These are phyloP conservation scores for Darevskia mixta DNA, from an alignment of 2,797 vertebrate genomes.

Conservation along the genomic window DNA sequence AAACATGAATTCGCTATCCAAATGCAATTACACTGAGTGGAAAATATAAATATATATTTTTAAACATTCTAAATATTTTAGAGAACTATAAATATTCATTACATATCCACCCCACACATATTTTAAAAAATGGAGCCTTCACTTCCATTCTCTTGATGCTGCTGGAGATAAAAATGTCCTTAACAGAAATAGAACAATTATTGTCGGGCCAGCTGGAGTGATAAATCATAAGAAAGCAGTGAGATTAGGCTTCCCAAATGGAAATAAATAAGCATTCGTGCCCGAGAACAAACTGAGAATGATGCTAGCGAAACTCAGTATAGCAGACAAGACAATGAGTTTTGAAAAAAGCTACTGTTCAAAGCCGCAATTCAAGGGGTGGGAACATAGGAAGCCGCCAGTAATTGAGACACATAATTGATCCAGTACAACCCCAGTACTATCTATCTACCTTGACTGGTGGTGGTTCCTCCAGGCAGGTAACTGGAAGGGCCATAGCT, in stretches of 20 bases:
- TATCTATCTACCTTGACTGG: too few species aligned
- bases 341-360: not conserved
- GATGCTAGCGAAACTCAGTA: not conserved
- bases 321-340: not conserved
- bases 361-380: not conserved
- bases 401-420: too few species aligned
- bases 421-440: too few species aligned
- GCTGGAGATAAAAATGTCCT: conserved; percentile 71
- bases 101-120: conserved; percentile 41
- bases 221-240: conserved; percentile 71
- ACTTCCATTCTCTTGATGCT: conserved; percentile 67
- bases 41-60: conserved; percentile 60
- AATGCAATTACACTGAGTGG: conserved; percentile 56
- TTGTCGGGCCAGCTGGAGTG: conserved; percentile 64
- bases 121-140: conserved; percentile 64
- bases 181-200: conserved; percentile 73
- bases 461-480: too few species aligned
- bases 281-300: conserved; percentile 43
- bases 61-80: conserved; percentile 70
- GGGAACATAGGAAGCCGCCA: not conserved
- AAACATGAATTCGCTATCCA: conserved; percentile 51
- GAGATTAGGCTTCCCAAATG: conserved; percentile 68
- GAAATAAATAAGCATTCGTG: conserved; percentile 62
- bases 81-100: conserved; percentile 74
- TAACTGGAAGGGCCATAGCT: too few species aligned